Percentiles rank a stretch among this genome's conserved stretches.
These are phyloP conservation scores for Monochamus alternatus DNA, from an alignment of 2,888 invertebrate species.

Conservation along the genomic window DNA sequence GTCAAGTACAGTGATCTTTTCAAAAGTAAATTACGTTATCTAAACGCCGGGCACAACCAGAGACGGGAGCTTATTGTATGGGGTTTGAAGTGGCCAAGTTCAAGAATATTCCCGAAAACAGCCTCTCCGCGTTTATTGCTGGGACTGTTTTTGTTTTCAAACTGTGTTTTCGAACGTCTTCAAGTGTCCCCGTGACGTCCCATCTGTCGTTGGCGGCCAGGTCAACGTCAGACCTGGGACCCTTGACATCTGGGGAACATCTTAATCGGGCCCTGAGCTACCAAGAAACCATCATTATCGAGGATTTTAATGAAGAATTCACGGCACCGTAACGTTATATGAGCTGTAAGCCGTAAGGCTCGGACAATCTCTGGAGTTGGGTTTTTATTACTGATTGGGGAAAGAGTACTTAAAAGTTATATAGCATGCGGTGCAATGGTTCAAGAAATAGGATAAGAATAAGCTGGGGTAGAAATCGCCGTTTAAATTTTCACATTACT, in stretches of 20 bases:
- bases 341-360: no score
- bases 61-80: no score
- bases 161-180: not conserved
- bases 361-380: no score
- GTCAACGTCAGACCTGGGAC: conserved; percentile 38
- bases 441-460: no score
- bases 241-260: conserved; percentile 36
- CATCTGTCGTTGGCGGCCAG: conserved; percentile 36
- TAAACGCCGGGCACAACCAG: no score
- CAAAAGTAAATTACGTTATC: no score
- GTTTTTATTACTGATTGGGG: no score
- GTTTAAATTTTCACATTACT: no score
- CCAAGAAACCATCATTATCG: conserved; percentile 23
- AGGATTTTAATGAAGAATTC: conserved; percentile 7
- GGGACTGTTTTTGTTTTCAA: conserved; percentile 15
- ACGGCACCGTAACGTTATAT: not conserved
- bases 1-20: no score
- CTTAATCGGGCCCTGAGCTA: conserved; percentile 16
- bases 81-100: not conserved
- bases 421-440: no score
- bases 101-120: not conserved
- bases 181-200: conserved; percentile 11
- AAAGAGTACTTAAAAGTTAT: no score
- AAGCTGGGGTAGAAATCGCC: no score
- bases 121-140: not conserved